phyloP scores from a whole-genome alignment of 2,888 invertebrate genomes.

The Sarcophaga caerulescens region DNA sequence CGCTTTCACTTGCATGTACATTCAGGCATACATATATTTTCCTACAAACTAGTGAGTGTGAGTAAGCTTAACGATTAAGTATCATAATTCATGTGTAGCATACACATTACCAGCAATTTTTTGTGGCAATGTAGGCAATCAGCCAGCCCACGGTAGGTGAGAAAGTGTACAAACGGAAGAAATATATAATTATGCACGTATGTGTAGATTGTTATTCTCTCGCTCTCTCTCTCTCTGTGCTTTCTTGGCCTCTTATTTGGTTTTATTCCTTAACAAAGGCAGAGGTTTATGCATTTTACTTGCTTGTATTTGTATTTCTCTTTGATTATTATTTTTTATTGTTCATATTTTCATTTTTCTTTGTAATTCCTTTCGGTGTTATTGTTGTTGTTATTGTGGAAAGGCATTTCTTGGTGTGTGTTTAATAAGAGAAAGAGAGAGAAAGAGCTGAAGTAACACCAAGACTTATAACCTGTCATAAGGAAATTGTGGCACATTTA shows the following conservation, averaged over 20 bases:
- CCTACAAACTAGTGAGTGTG: no score
- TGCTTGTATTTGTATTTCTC: conserved; percentile 21
- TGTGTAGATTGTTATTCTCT: no score
- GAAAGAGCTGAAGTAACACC: not conserved
- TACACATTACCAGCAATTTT: not conserved
- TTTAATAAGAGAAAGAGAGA: not conserved
- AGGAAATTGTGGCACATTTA: conserved; percentile 54
- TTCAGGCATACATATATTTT: no score
- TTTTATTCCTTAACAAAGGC: not conserved
- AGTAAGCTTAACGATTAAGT: not conserved
- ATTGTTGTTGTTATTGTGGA: not conserved
- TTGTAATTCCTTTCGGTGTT: not conserved
- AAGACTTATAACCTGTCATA: conserved; percentile 50
- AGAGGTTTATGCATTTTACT: conserved; percentile 17
- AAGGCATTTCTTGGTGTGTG: not conserved
- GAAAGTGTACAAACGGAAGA: not conserved
- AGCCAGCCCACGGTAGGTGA: not conserved
- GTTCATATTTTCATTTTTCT: not conserved
- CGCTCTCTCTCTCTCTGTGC: no score
- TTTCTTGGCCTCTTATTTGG: not conserved
- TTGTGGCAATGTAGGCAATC: not conserved
- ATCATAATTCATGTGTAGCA: conserved; percentile 13
- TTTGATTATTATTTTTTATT: not conserved
- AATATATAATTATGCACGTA: not conserved
- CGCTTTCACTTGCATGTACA: no score